Percentiles rank a stretch among this genome's conserved stretches.
Evolutionary conservation across 2,888 invertebrate species (phyloP).

Genomic region (Agapostemon virescens): DNA sequence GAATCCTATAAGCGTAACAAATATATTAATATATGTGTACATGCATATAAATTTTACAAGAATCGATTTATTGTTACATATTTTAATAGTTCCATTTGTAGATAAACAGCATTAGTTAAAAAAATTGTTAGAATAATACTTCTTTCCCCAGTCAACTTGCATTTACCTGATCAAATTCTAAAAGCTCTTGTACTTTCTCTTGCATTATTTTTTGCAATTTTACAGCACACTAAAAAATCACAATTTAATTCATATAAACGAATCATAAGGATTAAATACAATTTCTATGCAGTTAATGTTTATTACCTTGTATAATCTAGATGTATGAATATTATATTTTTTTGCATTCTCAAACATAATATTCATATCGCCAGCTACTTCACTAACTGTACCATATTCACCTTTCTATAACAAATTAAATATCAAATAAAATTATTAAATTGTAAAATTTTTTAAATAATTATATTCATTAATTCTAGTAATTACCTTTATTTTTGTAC

Average conservation of each 20-base stretch:
- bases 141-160: constrained; percentile 14
- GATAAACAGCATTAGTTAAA: background rate
- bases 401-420: constrained; percentile 82
- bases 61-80: constrained; percentile 2
- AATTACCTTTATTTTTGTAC: constrained; percentile 87
- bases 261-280: constrained; percentile 25
- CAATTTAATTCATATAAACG: constrained; percentile 30
- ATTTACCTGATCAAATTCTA: constrained; percentile 85
- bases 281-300: constrained; percentile 10
- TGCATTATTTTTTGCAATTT: constrained; percentile 92
- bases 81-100: background rate
- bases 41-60: background rate
- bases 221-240: constrained; percentile 86
- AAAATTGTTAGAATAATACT: constrained; percentile 10
- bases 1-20: constrained; percentile 71
- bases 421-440: constrained; percentile 20
- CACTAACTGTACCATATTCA: constrained; percentile 91
- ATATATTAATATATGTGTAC: background rate
- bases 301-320: constrained; percentile 89
- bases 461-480: constrained; percentile 2
- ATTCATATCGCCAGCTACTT: constrained; percentile 96
- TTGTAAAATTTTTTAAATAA: background rate
- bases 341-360: constrained; percentile 98
- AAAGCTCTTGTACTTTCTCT: constrained; percentile 88
- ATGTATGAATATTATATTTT: constrained; percentile 91